These are phyloP conservation scores for Thymelicus lineola DNA, from an alignment of 2,888 invertebrate genomes.

Conservation along the genomic window DNA sequence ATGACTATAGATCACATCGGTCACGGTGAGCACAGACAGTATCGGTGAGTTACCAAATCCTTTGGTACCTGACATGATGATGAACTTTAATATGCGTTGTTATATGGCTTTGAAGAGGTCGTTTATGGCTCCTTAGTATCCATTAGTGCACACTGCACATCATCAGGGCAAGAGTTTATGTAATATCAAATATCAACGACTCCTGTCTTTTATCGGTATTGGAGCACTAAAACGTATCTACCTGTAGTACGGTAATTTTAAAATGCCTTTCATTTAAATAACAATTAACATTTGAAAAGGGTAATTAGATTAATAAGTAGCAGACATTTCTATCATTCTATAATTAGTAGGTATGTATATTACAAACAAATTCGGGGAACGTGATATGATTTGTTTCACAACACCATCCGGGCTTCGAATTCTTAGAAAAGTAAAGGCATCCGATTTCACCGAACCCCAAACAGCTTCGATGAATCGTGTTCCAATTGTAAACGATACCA, in stretches of 20 bases:
- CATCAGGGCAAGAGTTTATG: no score
- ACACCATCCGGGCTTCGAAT: conserved; percentile 20
- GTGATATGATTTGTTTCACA: conserved; percentile 24
- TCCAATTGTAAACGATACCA: conserved; percentile 42
- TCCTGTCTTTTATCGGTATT: no score
- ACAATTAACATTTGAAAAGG: neutral
- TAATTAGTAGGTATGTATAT: no score
- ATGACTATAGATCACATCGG: conserved; percentile 20
- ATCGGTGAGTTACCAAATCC: conserved; percentile 27
- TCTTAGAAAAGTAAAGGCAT: conserved; percentile 41
- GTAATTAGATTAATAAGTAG: neutral
- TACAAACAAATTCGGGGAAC: conserved; percentile 10
- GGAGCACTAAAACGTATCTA: no score
- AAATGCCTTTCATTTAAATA: neutral
- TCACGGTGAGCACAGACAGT: no score
- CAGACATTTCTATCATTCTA: neutral
- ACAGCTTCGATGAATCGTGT: conserved; percentile 48
- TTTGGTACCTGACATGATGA: conserved; percentile 8
- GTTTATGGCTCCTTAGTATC: no score
- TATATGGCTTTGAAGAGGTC: no score
- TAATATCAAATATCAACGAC: no score
- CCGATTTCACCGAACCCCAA: conserved; percentile 40
- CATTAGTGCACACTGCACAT: no score
- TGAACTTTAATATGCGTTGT: conserved; percentile 17
- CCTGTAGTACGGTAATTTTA: no score